phyloP scores from a whole-genome alignment of 2,888 invertebrate species.

The Schrankia costaestrigalis region DNA sequence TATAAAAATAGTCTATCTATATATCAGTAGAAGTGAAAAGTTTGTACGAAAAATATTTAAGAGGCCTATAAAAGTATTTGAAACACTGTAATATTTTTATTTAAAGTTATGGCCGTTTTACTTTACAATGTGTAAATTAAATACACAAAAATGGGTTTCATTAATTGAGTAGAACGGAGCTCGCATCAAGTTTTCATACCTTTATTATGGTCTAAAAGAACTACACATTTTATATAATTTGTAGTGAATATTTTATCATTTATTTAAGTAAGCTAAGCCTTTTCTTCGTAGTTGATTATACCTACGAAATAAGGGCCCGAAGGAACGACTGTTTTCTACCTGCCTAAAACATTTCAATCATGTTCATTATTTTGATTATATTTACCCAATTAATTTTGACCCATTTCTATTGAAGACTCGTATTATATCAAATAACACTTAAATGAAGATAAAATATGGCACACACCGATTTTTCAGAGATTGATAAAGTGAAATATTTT shows the following conservation, averaged over 20 bases:
- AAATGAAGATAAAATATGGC: too few species aligned
- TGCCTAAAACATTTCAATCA: slow-evolving; percentile 24
- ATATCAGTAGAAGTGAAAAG: not conserved
- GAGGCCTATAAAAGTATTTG: not conserved
- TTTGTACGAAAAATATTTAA: not conserved
- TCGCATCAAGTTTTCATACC: slow-evolving; percentile 9
- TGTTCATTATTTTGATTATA: slow-evolving; percentile 23
- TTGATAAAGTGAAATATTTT: too few species aligned
- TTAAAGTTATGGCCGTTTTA: not conserved
- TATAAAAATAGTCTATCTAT: not conserved
- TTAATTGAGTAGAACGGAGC: not conserved
- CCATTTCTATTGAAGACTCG: not conserved
- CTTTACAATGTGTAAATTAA: too few species aligned
- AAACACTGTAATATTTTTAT: not conserved
- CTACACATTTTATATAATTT: too few species aligned
- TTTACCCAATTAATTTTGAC: slow-evolving; percentile 17
- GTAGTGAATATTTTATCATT: too few species aligned
- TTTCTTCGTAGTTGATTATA: slow-evolving; percentile 13
- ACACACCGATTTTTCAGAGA: too few species aligned
- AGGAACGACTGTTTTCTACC: slow-evolving; percentile 16
- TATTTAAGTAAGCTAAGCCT: too few species aligned
- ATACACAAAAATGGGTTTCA: not conserved
- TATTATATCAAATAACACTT: not conserved
- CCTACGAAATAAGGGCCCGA: slow-evolving; percentile 12
- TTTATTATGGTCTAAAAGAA: too few species aligned